phyloP scores from a whole-genome alignment of 2,888 invertebrate genomes.

The Tetropium fuscum region DNA sequence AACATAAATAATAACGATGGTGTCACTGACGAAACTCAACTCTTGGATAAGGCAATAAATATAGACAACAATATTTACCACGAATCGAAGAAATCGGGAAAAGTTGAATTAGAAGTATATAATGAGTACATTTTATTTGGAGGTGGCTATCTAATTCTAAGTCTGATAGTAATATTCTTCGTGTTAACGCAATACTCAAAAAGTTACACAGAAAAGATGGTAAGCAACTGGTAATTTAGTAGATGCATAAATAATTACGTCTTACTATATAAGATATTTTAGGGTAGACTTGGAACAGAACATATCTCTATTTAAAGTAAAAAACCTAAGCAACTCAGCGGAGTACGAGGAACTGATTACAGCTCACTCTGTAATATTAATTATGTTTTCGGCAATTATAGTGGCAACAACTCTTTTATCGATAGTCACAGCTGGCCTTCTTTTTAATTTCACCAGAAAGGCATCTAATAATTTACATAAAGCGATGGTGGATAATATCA shows the following conservation, averaged over 20 bases:
- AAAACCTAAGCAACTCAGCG: conserved; percentile 24
- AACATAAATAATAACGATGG: conserved; percentile 25
- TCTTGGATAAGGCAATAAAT: no score
- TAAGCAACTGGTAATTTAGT: conserved; percentile 50
- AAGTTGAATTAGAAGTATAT: conserved; percentile 48
- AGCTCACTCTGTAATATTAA: conserved; percentile 16
- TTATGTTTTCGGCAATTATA: conserved; percentile 30
- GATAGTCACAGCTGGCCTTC: conserved; percentile 29
- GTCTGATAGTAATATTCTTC: conserved; percentile 45
- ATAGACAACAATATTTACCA: conserved; percentile 44
- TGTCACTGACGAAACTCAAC: conserved; percentile 26
- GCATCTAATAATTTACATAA: conserved; percentile 67
- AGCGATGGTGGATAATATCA: conserved; percentile 69
- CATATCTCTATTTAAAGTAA: conserved; percentile 10
- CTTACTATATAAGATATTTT: no score
- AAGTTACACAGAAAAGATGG: conserved; percentile 49
- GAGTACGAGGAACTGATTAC: conserved; percentile 9
- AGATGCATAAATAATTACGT: conserved; percentile 2
- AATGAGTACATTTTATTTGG: conserved; percentile 50
- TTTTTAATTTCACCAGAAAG: conserved; percentile 40
- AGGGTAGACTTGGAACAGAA: conserved; percentile 39
- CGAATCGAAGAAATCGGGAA: conserved; percentile 48
- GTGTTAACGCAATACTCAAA: conserved; percentile 45
- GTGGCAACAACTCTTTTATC: conserved; percentile 30
- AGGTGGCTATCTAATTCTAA: conserved; percentile 48